Evolutionary conservation across 2,888 invertebrate species (phyloP), one percentile per base, ranked within the genome.

Genomic region (Tipula helvola): DNA sequence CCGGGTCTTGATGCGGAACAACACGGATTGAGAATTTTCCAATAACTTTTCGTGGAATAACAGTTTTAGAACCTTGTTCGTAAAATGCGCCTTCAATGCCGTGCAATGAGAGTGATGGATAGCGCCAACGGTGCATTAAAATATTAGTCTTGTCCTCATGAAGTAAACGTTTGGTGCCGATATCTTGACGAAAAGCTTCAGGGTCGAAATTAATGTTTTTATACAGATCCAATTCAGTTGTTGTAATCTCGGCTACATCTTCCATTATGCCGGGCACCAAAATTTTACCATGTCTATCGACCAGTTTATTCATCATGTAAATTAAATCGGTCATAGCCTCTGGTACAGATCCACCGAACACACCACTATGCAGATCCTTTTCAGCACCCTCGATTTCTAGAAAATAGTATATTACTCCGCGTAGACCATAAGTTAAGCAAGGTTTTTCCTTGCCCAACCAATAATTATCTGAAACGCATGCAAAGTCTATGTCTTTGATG

Each of bases 381-480:
- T 92, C 91, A 10, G 98, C 96, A 91, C 99, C 97, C 90, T 96
- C 95, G 10, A 99, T 94, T 91, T 98, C 97, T 71, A 98, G 90
- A 89, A 94, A 94, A 91, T 97, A 99, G 91, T 99, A 99, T 90
- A 96, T 97, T 87, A 98, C 93, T 16, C 99, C 99, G 88, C 98
- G 94, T 12, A 99, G 93, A 5, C 99, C 99, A 91, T 99, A 99
- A 0, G 99, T 99, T 87, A 99, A 94, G 90, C 99, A 99, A 0
- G 99, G 99, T 90, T 97, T 98, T n/a, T 95, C 95, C 88, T 96
- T 98, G 1, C 99, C 99, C 87, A 99, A 92, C 99, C 99, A 99
- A 91, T 99, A 99, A 92, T 99, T 99, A 91, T 99, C 99, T 36
- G 98, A 98, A 90, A 99, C 99, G 91, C 99, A 99, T 16, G 98